These are phyloP conservation scores for Radopholus similis DNA, from an alignment of 1,140 invertebrate species.

Conservation along the genomic window DNA sequence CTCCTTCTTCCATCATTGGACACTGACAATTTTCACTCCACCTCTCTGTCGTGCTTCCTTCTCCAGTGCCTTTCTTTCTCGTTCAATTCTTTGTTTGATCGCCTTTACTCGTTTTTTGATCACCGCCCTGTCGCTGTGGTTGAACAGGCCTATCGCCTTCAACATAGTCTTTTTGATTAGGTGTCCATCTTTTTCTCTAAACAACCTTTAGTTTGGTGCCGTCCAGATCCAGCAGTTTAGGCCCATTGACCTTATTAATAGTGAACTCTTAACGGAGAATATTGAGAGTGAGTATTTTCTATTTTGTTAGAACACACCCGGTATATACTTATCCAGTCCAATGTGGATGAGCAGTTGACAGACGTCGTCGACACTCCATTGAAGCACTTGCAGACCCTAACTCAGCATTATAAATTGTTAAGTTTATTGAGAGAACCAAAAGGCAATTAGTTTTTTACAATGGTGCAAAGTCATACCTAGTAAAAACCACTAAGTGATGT, in stretches of 20 bases:
- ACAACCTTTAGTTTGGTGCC: conserved; percentile 54
- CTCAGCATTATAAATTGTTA: too few species aligned
- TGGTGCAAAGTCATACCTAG: too few species aligned
- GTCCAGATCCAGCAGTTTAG: conserved; percentile 58
- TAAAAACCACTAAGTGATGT: too few species aligned
- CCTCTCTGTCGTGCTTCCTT: conserved; percentile 48
- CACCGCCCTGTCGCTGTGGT: conserved; percentile 55
- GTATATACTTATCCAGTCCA: conserved; percentile 59
- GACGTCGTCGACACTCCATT: conserved; percentile 55
- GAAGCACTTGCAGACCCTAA: conserved; percentile 47
- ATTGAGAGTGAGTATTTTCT: background rate
- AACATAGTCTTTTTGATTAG: background rate
- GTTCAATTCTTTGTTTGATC: conserved; percentile 54
- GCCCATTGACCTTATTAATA: conserved; percentile 55
- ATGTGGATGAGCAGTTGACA: conserved; percentile 58
- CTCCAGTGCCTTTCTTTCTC: conserved; percentile 54
- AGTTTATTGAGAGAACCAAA: too few species aligned
- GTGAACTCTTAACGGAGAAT: conserved; percentile 52
- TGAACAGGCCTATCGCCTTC: conserved; percentile 57
- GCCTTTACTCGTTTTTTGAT: conserved; percentile 59
- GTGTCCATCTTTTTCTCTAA: too few species aligned
- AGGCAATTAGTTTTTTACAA: too few species aligned
- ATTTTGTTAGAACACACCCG: conserved; percentile 4
- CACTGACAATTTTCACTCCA: conserved; percentile 22
- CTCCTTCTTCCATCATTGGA: background rate